Conservation (phyloP, 2,888 invertebrate genomes). For the Acleris emargana region DNA sequence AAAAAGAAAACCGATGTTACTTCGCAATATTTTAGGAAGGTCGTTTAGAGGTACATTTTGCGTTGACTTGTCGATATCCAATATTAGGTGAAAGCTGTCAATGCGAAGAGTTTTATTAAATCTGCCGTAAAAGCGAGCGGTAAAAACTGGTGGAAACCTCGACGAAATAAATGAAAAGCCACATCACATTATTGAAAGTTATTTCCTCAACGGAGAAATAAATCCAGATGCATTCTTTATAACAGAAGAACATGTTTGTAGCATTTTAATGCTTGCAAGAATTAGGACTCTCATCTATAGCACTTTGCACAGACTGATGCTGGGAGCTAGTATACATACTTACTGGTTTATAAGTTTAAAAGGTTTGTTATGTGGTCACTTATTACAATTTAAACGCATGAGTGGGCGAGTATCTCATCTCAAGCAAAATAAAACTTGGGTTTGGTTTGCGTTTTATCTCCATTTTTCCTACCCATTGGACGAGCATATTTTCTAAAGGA, state of each 20-base stretch:
- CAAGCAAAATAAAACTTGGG: not conserved
- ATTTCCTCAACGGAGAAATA: not conserved
- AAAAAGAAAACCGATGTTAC: slow-evolving; percentile 5
- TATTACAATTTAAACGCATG: not conserved
- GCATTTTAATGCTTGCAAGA: no score
- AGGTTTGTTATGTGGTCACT: not conserved
- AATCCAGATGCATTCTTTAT: no score
- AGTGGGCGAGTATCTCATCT: not conserved
- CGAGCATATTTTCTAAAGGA: no score
- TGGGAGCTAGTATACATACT: not conserved
- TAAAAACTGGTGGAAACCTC: slow-evolving; percentile 14
- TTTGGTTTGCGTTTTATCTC: no score
- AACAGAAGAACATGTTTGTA: no score
- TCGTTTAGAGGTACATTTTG: slow-evolving; percentile 19
- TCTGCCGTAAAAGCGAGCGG: slow-evolving; percentile 29
- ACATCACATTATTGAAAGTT: slow-evolving; percentile 19
- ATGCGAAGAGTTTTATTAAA: slow-evolving; percentile 35
- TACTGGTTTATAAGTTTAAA: no score
- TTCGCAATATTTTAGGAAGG: slow-evolving; percentile 5
- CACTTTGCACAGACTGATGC: not conserved
- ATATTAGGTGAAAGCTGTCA: slow-evolving; percentile 37
- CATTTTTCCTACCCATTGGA: no score
- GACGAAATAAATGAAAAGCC: slow-evolving; percentile 6
- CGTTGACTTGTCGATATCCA: slow-evolving; percentile 26
- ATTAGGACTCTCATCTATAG: no score